These are phyloP conservation scores for Drosophila greeni DNA, from an alignment of 2,888 invertebrate genomes.

Conservation along the genomic window DNA sequence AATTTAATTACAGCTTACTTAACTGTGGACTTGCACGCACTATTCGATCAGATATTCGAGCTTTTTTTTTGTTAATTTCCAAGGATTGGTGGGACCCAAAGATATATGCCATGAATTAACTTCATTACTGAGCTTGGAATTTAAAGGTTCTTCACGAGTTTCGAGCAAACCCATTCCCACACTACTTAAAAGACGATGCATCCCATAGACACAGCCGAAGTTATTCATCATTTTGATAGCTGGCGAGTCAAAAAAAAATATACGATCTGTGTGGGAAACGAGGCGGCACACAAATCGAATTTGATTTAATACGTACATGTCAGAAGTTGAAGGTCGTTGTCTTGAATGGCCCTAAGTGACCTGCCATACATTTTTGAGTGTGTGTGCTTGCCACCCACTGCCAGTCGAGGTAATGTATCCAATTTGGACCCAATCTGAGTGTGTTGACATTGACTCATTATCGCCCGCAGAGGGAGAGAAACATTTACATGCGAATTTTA, in stretches of 20 bases:
- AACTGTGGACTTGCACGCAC: constrained; percentile 39
- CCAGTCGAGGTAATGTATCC: constrained; percentile 31
- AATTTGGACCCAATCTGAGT: constrained; percentile 34
- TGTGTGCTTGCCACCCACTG: constrained; percentile 29
- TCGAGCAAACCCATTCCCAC: constrained; percentile 20
- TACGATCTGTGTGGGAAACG: constrained; percentile 19
- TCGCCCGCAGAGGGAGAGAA: constrained; percentile 9
- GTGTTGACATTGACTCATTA: constrained; percentile 45
- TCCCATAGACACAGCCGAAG: background rate
- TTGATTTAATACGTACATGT: constrained; percentile 33
- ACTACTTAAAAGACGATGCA: constrained; percentile 26
- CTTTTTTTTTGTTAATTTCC: constrained; percentile 1
- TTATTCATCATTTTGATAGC: constrained; percentile 28
- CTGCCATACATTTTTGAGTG: constrained; percentile 17
- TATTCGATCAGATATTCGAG: constrained; percentile 12
- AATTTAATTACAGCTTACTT: constrained; percentile 58
- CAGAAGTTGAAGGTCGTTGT: constrained; percentile 32
- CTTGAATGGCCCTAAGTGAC: constrained; percentile 20
- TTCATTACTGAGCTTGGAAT: constrained; percentile 8
- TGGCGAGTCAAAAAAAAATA: background rate
- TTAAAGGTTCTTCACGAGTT: constrained; percentile 23
- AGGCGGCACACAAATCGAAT: constrained; percentile 27
- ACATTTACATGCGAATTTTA: constrained; percentile 36
- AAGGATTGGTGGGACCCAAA: background rate
- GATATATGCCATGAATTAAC: constrained; percentile 1